A percentile compares a stretch with the other conserved stretches of the same genome.
Conservation (phyloP, 2,797 vertebrate genomes). For the Chrysocyon brachyurus region DNA sequence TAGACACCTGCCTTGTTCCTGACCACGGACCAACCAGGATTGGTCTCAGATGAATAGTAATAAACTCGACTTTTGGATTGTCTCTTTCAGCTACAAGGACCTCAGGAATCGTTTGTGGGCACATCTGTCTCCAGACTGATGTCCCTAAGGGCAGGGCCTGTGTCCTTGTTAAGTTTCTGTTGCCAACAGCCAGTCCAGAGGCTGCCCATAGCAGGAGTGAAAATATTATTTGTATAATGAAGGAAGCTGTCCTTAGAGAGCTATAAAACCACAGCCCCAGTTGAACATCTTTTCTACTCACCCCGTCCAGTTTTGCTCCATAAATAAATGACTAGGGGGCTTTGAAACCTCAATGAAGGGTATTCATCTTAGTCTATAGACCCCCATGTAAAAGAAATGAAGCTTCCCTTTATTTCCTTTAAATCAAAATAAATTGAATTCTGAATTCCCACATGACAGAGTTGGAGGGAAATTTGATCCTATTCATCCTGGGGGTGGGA, state of each 20-base stretch:
- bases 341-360: conserved; percentile 48
- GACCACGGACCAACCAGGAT: not conserved
- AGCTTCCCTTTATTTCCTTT: conserved; percentile 72
- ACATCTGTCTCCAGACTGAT: not conserved
- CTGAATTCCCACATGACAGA: conserved; percentile 36
- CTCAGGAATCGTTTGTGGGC: not conserved
- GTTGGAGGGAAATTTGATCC: conserved; percentile 57
- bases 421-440: conserved; percentile 80
- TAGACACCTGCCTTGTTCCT: conserved; percentile 7
- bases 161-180: conserved; percentile 33
- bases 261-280: conserved; percentile 62
- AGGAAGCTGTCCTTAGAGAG: conserved; percentile 60
- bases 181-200: conserved; percentile 49
- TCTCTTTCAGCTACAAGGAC: not conserved
- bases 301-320: conserved; percentile 76
- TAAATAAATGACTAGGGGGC: conserved; percentile 76
- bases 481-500: not conserved
- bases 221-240: conserved; percentile 42
- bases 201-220: conserved; percentile 14
- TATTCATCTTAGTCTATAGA: conserved; percentile 64
- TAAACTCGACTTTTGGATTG: not conserved
- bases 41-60: not conserved
- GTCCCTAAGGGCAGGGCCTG: not conserved
- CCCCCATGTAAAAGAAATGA: conserved; percentile 51
- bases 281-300: conserved; percentile 27